A percentile compares a stretch with the other conserved stretches of the same genome.
Evolutionary conservation across 2,888 invertebrate species (phyloP).

Genomic region (Drosophila neonasuta): DNA sequence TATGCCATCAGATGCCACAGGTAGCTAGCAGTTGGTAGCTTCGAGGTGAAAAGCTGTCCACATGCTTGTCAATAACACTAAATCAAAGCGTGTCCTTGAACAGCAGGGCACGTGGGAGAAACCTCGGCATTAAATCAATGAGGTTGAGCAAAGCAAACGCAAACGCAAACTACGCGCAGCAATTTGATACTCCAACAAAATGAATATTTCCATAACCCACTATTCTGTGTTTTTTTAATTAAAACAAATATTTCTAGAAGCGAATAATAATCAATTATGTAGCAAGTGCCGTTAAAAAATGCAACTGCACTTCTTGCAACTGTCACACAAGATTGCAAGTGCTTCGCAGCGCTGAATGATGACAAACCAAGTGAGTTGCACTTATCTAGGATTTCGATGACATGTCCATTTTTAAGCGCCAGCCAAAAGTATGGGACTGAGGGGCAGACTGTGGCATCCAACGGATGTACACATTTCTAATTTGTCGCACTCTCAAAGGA

Average conservation of each 20-base stretch:
- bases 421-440: not conserved
- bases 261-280: not conserved
- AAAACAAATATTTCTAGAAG: not conserved
- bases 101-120: not conserved
- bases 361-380: conserved; percentile 1
- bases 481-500: conserved; percentile 26
- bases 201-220: not conserved
- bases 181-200: conserved; percentile 5
- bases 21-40: conserved; percentile 13
- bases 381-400: conserved; percentile 2
- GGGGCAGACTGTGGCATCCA: not conserved
- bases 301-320: not conserved
- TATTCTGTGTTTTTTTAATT: not conserved
- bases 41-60: not conserved
- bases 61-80: conserved; percentile 20
- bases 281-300: not conserved
- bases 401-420: not conserved
- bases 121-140: conserved; percentile 1
- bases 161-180: not conserved
- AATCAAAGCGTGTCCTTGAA: conserved; percentile 30
- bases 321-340: not conserved
- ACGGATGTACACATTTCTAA: conserved; percentile 18
- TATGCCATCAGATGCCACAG: conserved; percentile 11
- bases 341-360: not conserved
- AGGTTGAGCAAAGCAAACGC: conserved; percentile 1